phyloP scores from a whole-genome alignment of 2,797 vertebrate species.

The Anomalospiza imberbis region DNA sequence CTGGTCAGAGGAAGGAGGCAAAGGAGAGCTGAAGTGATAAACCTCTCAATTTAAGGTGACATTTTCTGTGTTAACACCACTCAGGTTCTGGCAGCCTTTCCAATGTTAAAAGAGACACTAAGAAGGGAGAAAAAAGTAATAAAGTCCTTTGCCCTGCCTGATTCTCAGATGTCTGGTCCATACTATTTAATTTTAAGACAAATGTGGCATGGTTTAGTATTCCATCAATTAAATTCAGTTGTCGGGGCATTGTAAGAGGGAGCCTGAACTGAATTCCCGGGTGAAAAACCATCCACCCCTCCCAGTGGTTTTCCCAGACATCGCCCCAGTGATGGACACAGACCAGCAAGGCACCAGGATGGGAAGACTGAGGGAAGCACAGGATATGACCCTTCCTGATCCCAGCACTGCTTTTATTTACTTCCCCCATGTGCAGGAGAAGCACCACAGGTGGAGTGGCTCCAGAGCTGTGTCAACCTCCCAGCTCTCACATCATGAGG shows the following conservation, averaged over 20 bases:
- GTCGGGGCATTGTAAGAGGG: background rate
- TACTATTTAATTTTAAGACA: constrained; percentile 64
- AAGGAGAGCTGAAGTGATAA: background rate
- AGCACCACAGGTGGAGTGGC: background rate
- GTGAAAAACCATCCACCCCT: constrained; percentile 36
- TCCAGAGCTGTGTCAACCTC: accelerated
- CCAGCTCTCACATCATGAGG: accelerated
- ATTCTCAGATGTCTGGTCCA: constrained; percentile 41
- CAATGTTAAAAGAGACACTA: background rate
- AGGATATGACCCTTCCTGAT: background rate
- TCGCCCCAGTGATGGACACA: background rate
- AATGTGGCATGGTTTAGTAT: constrained; percentile 50
- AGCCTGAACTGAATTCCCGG: constrained; percentile 35
- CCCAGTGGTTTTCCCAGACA: background rate
- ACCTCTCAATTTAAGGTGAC: constrained; percentile 27
- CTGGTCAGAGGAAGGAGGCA: background rate
- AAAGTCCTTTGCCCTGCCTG: background rate
- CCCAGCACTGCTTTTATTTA: background rate
- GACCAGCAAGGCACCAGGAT: background rate
- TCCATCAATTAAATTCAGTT: constrained; percentile 58
- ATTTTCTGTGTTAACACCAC: background rate
- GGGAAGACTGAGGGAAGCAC: background rate
- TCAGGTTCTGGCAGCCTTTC: background rate
- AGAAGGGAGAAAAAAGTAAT: background rate
- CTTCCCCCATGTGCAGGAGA: background rate